These are phyloP conservation scores for Scaptomyza caliginosa DNA, from an alignment of 2,888 invertebrate species.

Conservation along the genomic window DNA sequence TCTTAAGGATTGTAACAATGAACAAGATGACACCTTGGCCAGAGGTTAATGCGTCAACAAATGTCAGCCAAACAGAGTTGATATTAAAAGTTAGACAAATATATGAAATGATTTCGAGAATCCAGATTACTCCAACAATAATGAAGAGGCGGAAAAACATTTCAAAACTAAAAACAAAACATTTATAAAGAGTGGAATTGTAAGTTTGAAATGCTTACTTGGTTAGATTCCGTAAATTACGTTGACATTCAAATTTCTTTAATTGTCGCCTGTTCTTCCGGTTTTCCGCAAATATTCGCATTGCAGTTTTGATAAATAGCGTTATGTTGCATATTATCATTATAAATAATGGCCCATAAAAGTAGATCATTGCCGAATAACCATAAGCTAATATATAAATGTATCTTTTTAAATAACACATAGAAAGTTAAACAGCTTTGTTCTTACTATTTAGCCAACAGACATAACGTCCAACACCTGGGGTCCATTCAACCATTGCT, in stretches of 20 bases:
- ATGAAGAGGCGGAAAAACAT: slow-evolving; percentile 91
- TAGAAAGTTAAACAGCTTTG: background rate
- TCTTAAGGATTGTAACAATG: slow-evolving; percentile 53
- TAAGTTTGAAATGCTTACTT: slow-evolving; percentile 29
- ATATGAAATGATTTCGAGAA: slow-evolving; percentile 90
- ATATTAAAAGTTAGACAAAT: slow-evolving; percentile 64
- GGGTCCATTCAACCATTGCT: slow-evolving; percentile 72
- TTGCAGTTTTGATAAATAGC: slow-evolving; percentile 72
- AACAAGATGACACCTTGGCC: slow-evolving; percentile 66
- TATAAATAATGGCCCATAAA: slow-evolving; percentile 70
- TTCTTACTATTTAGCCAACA: slow-evolving; percentile 86
- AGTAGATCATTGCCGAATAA: slow-evolving; percentile 72
- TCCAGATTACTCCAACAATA: slow-evolving; percentile 94
- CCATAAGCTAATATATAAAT: slow-evolving; percentile 30
- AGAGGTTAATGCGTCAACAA: slow-evolving; percentile 22
- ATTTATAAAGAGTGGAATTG: background rate
- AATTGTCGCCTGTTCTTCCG: slow-evolving; percentile 65
- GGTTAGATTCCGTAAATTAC: slow-evolving; percentile 20
- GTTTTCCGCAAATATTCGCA: slow-evolving; percentile 66
- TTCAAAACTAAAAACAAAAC: slow-evolving; percentile 86
- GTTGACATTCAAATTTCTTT: slow-evolving; percentile 20
- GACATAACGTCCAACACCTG: slow-evolving; percentile 85
- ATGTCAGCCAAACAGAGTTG: accelerated
- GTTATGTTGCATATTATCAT: slow-evolving; percentile 70
- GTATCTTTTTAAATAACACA: background rate